Evolutionary conservation across 2,888 invertebrate species (phyloP).

Genomic region (Drosophila neotestacea): DNA sequence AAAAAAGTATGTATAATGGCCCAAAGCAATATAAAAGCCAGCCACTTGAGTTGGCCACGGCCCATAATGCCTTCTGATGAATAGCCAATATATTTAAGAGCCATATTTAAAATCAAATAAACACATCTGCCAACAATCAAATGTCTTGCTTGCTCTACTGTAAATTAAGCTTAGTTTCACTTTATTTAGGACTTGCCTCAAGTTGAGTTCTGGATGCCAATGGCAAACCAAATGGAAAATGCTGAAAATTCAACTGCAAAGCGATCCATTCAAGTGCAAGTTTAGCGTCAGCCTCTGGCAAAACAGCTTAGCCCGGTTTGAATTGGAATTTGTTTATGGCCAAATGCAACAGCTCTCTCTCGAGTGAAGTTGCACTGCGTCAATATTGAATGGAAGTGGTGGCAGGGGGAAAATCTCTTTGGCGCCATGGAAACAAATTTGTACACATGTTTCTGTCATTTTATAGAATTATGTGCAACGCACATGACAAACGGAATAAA

Average conservation of each 20-base stretch:
- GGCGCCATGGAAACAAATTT: conserved; percentile 74
- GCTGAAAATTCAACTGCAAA: conserved; percentile 49
- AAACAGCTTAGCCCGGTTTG: conserved; percentile 70
- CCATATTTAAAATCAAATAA: conserved; percentile 79
- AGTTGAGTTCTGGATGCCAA: conserved; percentile 20
- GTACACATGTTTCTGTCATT: conserved; percentile 82
- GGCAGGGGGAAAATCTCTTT: conserved; percentile 8
- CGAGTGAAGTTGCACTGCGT: conserved; percentile 40
- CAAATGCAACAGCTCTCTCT: conserved; percentile 53
- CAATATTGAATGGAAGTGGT: conserved; percentile 5
- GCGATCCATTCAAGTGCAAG: conserved; percentile 64
- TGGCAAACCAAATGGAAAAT: conserved; percentile 55
- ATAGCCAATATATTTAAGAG: conserved; percentile 78
- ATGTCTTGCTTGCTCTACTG: conserved; percentile 72
- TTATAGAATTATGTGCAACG: conserved; percentile 77
- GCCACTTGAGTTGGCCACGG: conserved; percentile 53
- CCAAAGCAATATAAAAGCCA: conserved; percentile 27
- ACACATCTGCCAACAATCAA: conserved; percentile 78
- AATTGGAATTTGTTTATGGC: conserved; percentile 77
- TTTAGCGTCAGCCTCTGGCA: conserved; percentile 56
- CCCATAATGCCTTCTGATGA: conserved; percentile 62
- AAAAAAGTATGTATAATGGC: conserved; percentile 47
- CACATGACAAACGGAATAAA: conserved; percentile 75
- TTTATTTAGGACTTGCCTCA: conserved; percentile 64
- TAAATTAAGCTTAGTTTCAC: conserved; percentile 77